Base-by-base conservation (phyloP, 2,113 vertebrate genomes). In the Albula goreensis region DNA sequence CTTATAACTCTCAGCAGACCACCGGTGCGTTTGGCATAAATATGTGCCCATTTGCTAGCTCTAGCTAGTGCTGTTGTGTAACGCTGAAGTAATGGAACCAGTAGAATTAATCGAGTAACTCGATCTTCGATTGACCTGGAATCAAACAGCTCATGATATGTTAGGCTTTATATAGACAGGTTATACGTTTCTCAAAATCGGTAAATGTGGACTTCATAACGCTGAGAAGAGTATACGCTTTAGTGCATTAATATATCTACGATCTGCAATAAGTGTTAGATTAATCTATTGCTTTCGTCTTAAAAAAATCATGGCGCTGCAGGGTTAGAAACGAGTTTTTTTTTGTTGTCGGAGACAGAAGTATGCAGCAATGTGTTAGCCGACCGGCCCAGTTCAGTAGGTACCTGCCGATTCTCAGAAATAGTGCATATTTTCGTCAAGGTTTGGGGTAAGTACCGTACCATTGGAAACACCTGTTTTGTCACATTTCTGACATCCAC, bases 341-440 rank as follows among this genome's bases (percentile, higher is more conserved):
- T 90, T 89, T 86, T 93, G 89, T 94, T 93, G 89, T 93, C 85
- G 86, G 88, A 86, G 83, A 87, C 48, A 85, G 89, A 92, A 95
- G 92, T 94, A 95, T 96, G 94, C 93, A 93, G 87, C 93, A 93
- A 94, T 93, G 93, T 91, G 85, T 94, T 93, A 95, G 90, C 89
- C 91, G 90, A 86, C n/a, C 91, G 85, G 90, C 90, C 85, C 90
- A 89, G 84, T 90, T 89, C 74, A 89, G 86, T 5, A 93, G 85
- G 89, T 81, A 88, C 50, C 81, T 88, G 8, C 88, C 81, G 25
- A 70, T 92, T 89, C 86, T 88, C 86, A 88, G 83, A 82, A 85
- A 7, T 80, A 49, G 57, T 78, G 85, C 87, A 56, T n/a, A 6
- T 85, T 22, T 89, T 57, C 82, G 87, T 5, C 88, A 81, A 87